Evolutionary conservation across 2,797 vertebrate species (phyloP).

Genomic region (Lophotriccus pileatus): DNA sequence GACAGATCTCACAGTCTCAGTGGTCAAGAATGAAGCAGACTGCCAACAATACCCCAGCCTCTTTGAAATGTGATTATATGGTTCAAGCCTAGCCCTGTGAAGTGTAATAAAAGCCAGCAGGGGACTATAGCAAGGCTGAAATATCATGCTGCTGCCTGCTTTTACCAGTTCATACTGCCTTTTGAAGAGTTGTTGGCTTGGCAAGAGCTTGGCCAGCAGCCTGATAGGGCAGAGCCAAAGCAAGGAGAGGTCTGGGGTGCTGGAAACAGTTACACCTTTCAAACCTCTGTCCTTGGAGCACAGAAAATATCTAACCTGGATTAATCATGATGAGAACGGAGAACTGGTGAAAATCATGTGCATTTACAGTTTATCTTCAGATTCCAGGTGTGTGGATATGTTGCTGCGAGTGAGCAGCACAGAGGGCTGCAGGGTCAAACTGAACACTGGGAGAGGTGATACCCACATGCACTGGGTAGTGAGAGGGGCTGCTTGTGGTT

Average conservation of each 20-base stretch:
- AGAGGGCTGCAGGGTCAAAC: not conserved
- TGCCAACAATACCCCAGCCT: conserved; percentile 12
- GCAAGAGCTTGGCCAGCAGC: not conserved
- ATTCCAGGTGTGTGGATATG: not conserved
- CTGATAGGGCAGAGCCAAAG: not conserved
- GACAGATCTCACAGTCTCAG: conserved; percentile 18
- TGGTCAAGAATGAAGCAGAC: conserved; percentile 40
- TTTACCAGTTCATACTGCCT: not conserved
- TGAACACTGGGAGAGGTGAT: not conserved
- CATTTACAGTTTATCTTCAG: not conserved
- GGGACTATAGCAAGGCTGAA: conserved; percentile 26
- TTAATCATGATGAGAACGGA: not conserved
- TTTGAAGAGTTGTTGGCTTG: not conserved
- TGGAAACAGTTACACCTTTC: not conserved
- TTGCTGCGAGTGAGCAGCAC: not conserved
- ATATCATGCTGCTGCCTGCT: not conserved
- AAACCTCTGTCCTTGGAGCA: not conserved
- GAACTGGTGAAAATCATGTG: not conserved
- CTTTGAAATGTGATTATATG: conserved; percentile 59
- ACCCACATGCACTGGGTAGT: accelerated
- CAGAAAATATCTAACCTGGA: not conserved
- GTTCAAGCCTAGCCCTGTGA: conserved; percentile 42
- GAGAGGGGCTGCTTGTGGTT: not conserved
- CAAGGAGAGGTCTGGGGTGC: not conserved
- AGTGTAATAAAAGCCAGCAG: conserved; percentile 53